Conservation (phyloP, 1,140 invertebrate species). For the Plodia interpunctella region DNA sequence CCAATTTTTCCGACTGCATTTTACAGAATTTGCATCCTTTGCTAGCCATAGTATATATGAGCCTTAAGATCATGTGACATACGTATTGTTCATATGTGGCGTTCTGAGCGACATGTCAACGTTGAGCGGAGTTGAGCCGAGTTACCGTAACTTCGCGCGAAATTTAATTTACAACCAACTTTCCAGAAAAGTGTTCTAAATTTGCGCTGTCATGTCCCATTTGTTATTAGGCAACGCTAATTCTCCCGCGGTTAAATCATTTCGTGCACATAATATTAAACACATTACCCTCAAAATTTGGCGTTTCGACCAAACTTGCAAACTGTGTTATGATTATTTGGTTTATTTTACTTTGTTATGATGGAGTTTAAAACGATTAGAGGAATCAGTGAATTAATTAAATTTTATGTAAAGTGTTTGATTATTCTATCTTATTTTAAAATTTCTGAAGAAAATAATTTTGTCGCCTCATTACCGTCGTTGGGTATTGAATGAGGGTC, state of each 20-base stretch:
- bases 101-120: conserved; percentile 33
- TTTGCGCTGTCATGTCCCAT: conserved; percentile 43
- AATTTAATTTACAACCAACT: conserved; percentile 48
- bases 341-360: conserved; percentile 22
- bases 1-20: no score
- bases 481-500: conserved; percentile 51
- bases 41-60: no score
- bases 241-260: conserved; percentile 41
- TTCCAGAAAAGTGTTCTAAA: conserved; percentile 44
- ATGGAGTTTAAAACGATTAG: conserved; percentile 17
- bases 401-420: no score
- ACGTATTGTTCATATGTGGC: conserved; percentile 20
- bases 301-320: conserved; percentile 36
- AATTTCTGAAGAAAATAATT: conserved; percentile 36
- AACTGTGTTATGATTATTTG: conserved; percentile 40
- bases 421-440: not conserved
- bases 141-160: conserved; percentile 37
- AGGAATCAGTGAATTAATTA: no score
- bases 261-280: conserved; percentile 45
- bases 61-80: conserved; percentile 10
- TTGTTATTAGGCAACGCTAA: conserved; percentile 45
- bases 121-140: conserved; percentile 23
- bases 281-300: conserved; percentile 35
- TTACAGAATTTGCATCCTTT: no score
- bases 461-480: conserved; percentile 36